Conservation (phyloP, 2,888 invertebrate genomes). For the Charanyca ferruginea region DNA sequence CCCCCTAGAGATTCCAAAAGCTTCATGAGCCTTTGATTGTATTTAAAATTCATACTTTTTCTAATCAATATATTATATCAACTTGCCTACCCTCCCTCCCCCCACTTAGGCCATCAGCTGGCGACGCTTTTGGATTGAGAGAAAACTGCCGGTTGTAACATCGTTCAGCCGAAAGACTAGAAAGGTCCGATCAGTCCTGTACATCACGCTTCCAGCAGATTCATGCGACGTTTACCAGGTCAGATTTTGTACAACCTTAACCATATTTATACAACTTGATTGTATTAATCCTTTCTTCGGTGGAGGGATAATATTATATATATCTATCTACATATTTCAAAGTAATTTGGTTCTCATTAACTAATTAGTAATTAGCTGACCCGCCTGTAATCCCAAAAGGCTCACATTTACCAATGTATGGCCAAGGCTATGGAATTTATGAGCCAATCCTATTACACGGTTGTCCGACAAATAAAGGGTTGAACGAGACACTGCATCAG, state of each 20-base stretch:
- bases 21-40: no score
- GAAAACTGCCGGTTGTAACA: no score
- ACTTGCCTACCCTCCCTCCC: no score
- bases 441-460: slow-evolving; percentile 31
- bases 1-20: no score
- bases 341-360: slow-evolving; percentile 33
- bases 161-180: no score
- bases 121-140: no score
- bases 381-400: slow-evolving; percentile 34
- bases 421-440: slow-evolving; percentile 39
- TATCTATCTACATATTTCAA: slow-evolving; percentile 2
- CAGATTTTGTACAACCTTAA: no score
- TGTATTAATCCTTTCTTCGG: background rate
- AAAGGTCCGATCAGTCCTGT: no score
- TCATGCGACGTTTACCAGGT: background rate
- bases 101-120: no score
- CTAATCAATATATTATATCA: no score
- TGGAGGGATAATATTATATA: background rate
- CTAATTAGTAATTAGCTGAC: slow-evolving; percentile 43
- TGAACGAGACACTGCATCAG: slow-evolving; percentile 16
- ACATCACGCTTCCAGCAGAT: background rate
- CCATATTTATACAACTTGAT: no score
- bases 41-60: no score
- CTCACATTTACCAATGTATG: slow-evolving; percentile 18
- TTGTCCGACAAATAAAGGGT: slow-evolving; percentile 29